Percentiles rank a stretch among this genome's conserved stretches.
phyloP scores from a whole-genome alignment of 2,113 vertebrate genomes.

The Myrmecophaga tridactyla region DNA sequence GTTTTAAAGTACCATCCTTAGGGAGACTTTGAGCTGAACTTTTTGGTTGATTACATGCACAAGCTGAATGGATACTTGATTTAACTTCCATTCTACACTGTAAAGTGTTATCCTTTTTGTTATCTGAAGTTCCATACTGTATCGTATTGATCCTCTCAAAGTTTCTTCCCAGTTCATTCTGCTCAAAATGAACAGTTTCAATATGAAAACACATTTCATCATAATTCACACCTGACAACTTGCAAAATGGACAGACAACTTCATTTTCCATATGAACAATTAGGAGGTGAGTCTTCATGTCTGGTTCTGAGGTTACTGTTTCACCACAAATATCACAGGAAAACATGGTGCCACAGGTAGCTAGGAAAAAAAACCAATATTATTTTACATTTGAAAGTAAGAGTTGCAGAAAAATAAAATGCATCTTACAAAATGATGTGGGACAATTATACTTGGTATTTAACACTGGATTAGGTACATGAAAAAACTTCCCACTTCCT shows the following conservation, averaged over 20 bases:
- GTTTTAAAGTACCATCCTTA: conserved; percentile 41
- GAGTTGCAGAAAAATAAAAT: conserved; percentile 34
- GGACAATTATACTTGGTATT: background rate
- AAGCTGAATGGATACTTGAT: conserved; percentile 54
- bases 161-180: conserved; percentile 47
- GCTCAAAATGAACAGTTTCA: conserved; percentile 82
- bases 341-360: conserved; percentile 78
- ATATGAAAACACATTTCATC: conserved; percentile 86
- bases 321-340: conserved; percentile 88
- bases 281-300: conserved; percentile 83
- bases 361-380: conserved; percentile 51
- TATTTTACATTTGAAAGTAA: conserved; percentile 15
- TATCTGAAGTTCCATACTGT: conserved; percentile 41
- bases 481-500: background rate
- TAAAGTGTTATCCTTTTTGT: conserved; percentile 4
- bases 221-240: conserved; percentile 82
- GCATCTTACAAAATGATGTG: conserved; percentile 4
- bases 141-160: conserved; percentile 25
- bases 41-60: conserved; percentile 57
- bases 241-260: conserved; percentile 84
- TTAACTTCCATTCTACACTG: conserved; percentile 38
- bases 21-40: background rate
- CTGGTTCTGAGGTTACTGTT: conserved; percentile 82
- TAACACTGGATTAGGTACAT: background rate
- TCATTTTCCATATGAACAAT: conserved; percentile 82